A percentile compares a stretch with the other conserved stretches of the same genome.
Evolutionary conservation across 1,140 invertebrate genomes (phyloP).

Genomic region (Trichonephila inaurata): DNA sequence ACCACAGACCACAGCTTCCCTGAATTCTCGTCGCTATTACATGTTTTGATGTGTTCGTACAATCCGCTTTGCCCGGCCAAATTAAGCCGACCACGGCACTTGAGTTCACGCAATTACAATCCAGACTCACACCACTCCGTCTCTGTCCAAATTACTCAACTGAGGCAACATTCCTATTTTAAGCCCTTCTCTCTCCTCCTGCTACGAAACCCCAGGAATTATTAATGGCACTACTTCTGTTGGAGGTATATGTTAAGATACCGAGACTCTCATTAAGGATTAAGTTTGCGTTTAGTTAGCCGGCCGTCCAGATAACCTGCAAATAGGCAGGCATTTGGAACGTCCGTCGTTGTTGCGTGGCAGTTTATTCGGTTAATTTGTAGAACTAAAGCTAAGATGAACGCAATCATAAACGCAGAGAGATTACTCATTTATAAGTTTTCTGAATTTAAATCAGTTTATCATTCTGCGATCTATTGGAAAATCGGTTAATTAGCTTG

Average conservation of each 20-base stretch:
- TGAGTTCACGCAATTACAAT: constrained; percentile 52
- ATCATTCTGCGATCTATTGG: neutral
- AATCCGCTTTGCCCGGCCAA: constrained; percentile 29
- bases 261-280: constrained; percentile 45
- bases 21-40: constrained; percentile 12
- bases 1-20: constrained; percentile 2
- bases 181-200: constrained; percentile 30
- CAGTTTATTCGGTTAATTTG: constrained; percentile 42
- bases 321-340: constrained; percentile 18
- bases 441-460: constrained; percentile 3
- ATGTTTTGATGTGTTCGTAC: constrained; percentile 32
- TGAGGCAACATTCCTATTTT: constrained; percentile 18
- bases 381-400: neutral
- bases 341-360: neutral
- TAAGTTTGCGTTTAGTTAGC: constrained; percentile 58
- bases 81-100: constrained; percentile 43
- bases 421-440: constrained; percentile 19
- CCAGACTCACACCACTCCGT: constrained; percentile 32
- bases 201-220: constrained; percentile 16
- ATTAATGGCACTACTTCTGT: constrained; percentile 42
- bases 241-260: neutral
- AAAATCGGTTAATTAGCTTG: constrained; percentile 4
- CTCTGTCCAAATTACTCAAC: constrained; percentile 30
- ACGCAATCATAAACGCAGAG: neutral
- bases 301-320: constrained; percentile 43